Conservation (phyloP, 1,140 invertebrate species). For the Solenopsis invicta region DNA sequence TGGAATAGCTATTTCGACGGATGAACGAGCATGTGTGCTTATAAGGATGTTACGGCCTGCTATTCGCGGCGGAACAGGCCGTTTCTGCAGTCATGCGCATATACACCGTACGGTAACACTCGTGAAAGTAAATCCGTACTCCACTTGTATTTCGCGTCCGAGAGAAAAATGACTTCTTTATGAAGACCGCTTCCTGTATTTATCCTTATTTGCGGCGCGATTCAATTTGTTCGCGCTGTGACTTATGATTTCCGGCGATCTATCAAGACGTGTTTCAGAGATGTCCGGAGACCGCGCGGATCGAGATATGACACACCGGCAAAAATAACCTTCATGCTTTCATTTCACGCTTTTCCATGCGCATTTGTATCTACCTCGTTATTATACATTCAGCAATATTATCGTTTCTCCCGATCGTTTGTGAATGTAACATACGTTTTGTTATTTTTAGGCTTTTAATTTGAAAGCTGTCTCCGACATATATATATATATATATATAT, state of each 20-base stretch:
- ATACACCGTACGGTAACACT: not conserved
- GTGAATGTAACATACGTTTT: not conserved
- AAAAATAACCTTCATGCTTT: not conserved
- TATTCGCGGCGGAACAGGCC: conserved; percentile 11
- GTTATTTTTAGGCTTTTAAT: not conserved
- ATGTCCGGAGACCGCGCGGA: not conserved
- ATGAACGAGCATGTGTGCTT: conserved; percentile 41
- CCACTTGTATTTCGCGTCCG: not conserved
- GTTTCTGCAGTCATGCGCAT: conserved; percentile 43
- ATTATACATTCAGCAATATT: not conserved
- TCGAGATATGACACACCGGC: not conserved
- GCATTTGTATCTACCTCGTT: not conserved
- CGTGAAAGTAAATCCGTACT: conserved; percentile 48
- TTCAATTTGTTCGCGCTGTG: conserved; percentile 51
- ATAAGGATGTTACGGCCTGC: conserved; percentile 19
- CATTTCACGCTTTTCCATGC: not conserved
- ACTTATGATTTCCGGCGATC: conserved; percentile 58
- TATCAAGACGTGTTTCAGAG: conserved; percentile 24
- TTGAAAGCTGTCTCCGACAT: not conserved
- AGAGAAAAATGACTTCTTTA: conserved; percentile 23
- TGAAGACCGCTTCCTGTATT: conserved; percentile 44
- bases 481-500: too few relatives aligned
- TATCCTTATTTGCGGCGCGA: conserved; percentile 50
- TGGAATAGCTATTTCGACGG: conserved; percentile 39
- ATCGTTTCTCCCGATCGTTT: not conserved